Percentiles rank a stretch among this genome's conserved stretches.
phyloP scores from a whole-genome alignment of 1,140 invertebrate species.

The Caenorhabditis elegans region WBcel235 BX284603.4:2511501-2512000 shows the following conservation, averaged over 20 bases:
- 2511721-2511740: too few species aligned
- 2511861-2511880: too few species aligned
- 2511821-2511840: not conserved
- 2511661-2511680: constrained; percentile 6
- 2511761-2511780: too few species aligned
- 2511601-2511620: constrained; percentile 11
- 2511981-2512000: too few species aligned
- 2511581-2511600: constrained; percentile 59
- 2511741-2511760: not conserved
- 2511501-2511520: constrained; percentile 66
- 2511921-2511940: too few species aligned
- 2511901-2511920: too few species aligned
- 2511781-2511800: too few species aligned
- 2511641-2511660: not conserved
- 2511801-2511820: constrained; percentile 9
- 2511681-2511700: constrained; percentile 12
- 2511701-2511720: constrained; percentile 11
- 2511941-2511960: too few species aligned
- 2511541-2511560: constrained; percentile 61
- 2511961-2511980: too few species aligned
- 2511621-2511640: not conserved
- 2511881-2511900: too few species aligned
- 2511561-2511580: constrained; percentile 51
- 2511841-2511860: not conserved
- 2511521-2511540: constrained; percentile 62